Evolutionary conservation across 2,797 vertebrate species (phyloP), one percentile per base, ranked within the genome.

Genomic region (Nasua narica): DNA sequence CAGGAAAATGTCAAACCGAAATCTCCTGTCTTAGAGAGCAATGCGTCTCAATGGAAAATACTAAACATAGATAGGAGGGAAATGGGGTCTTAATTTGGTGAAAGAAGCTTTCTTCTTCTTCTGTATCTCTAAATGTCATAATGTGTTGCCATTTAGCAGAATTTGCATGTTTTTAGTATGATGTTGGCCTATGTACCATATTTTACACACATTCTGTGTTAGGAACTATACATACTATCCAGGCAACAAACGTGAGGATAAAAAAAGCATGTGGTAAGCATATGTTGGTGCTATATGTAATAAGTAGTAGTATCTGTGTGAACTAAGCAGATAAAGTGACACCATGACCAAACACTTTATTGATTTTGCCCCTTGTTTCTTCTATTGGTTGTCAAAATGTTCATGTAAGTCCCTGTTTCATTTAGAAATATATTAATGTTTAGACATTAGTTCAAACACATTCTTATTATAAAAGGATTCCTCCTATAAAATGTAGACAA

Each of bases 231-330:
- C 62, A 46, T 76, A 76, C 7, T 48, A 37, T 65, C 32, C 70
- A 87, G 60, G 29, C 32, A 85, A 93, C 25, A 67, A 18, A 77
- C 14, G 29, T 58, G 56, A 43, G 40, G 54, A 78, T 78, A 21
- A 65, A 74, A 60, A 97, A 93, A 88, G 50, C 85, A 94, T 91
- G 56, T 76, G 88, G 81, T n/a, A 54, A 77, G 52, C 88, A 86
- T 5, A 94, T 92, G 90, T n/a, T 88, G 60, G 48, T 79, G 60
- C 56, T 89, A 27, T 9, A 67, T 9, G 35, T 19, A 46, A 52
- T 35, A n/a, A 74, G 48, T 54, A 78, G 52, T 40, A 83, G 83
- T 50, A 32, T 29, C 52, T 54, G 25, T 1, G 8, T 21, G 90
- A 95, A 23, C 72, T 13, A 27, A 78, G 60, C 40, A 86, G 70